These are phyloP conservation scores for Phragmatobia fuliginosa DNA, from an alignment of 2,888 invertebrate genomes.

Conservation along the genomic window DNA sequence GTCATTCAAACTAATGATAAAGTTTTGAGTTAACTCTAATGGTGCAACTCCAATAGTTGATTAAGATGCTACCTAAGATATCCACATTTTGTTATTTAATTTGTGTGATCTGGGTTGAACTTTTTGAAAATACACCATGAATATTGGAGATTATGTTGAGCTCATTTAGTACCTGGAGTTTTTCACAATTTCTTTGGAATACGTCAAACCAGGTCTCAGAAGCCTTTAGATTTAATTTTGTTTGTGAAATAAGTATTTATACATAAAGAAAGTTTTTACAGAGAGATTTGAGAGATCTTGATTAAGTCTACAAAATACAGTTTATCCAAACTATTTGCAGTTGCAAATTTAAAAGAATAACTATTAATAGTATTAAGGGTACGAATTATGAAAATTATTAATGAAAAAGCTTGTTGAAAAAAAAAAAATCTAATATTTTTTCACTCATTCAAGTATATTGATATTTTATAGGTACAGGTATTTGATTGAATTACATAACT, in stretches of 20 bases:
- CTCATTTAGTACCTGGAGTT: not conserved
- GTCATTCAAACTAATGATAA: not conserved
- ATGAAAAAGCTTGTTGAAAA: too few relatives aligned
- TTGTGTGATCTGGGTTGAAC: not conserved
- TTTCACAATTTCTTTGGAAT: not conserved
- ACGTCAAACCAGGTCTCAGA: not conserved
- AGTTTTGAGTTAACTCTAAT: not conserved
- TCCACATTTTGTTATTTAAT: not conserved
- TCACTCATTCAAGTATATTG: too few relatives aligned
- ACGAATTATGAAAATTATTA: too few relatives aligned
- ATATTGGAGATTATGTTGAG: too few relatives aligned
- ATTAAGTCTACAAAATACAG: constrained; percentile 9
- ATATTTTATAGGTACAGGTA: too few relatives aligned
- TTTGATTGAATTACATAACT: too few relatives aligned
- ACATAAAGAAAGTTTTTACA: not conserved
- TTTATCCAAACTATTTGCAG: not conserved
- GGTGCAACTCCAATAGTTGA: not conserved
- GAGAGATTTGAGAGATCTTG: not conserved
- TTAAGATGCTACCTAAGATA: too few relatives aligned
- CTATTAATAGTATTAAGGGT: not conserved
- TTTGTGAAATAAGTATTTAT: not conserved
- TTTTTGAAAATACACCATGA: not conserved
- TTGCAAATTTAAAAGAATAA: not conserved
- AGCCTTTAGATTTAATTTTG: not conserved
- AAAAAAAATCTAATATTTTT: too few relatives aligned